phyloP scores from a whole-genome alignment of 2,888 invertebrate genomes.

The Punctoribates punctum region DNA sequence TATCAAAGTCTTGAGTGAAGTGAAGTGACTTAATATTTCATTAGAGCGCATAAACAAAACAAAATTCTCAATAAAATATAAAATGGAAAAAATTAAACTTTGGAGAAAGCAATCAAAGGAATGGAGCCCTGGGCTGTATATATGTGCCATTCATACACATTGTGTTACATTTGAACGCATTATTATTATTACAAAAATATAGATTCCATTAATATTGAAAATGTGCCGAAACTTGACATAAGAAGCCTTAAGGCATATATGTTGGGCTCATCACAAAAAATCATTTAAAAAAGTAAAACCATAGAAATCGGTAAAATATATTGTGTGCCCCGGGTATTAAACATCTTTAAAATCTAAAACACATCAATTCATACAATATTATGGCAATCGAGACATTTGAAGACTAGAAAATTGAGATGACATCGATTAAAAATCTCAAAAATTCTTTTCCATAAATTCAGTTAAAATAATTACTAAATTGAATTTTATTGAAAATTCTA shows the following conservation, averaged over 20 bases:
- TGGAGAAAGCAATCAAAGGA: slow-evolving; percentile 7
- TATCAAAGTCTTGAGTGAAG: too few species aligned
- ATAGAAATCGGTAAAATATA: slow-evolving; percentile 6
- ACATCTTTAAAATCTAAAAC: too few species aligned
- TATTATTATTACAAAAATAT: slow-evolving; percentile 33
- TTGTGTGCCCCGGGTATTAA: neutral
- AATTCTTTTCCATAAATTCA: too few species aligned
- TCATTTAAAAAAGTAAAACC: neutral
- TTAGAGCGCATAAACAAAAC: neutral
- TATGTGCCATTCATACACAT: neutral
- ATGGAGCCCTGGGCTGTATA: neutral
- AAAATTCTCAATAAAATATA: neutral
- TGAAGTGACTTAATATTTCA: too few species aligned
- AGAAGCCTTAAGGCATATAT: slow-evolving; percentile 27
- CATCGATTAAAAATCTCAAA: too few species aligned
- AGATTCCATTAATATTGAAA: slow-evolving; percentile 32
- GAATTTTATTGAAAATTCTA: too few species aligned
- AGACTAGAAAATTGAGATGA: too few species aligned
- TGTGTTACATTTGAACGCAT: neutral
- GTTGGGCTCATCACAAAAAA: neutral
- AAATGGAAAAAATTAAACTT: neutral
- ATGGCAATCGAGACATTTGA: too few species aligned
- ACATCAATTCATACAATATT: too few species aligned
- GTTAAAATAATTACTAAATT: too few species aligned
- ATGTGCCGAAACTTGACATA: slow-evolving; percentile 33